Evolutionary conservation across 2,888 invertebrate genomes (phyloP).

Genomic region (Acleris literana): DNA sequence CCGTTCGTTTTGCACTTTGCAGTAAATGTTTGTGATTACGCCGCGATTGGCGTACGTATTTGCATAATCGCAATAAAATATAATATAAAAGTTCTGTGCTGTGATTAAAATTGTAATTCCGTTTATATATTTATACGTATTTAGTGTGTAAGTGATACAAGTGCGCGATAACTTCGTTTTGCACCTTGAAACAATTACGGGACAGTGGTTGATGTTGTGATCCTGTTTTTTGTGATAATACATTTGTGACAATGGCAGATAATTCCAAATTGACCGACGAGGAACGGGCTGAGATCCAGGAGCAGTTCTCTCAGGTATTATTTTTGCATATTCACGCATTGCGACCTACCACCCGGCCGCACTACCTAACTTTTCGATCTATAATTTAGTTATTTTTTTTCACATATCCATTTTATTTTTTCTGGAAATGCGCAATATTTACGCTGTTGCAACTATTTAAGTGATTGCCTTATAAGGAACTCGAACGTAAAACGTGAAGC

Average conservation of each 20-base stretch:
- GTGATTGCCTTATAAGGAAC: conserved; percentile 26
- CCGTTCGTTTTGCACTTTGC: conserved; percentile 38
- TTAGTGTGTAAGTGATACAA: conserved; percentile 61
- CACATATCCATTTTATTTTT: neutral
- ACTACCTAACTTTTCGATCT: conserved; percentile 14
- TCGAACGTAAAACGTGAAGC: conserved; percentile 16
- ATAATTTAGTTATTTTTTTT: neutral
- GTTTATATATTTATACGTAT: conserved; percentile 50
- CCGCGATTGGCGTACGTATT: conserved; percentile 42
- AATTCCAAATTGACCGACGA: conserved; percentile 85
- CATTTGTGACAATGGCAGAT: conserved; percentile 75
- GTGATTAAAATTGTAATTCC: conserved; percentile 50
- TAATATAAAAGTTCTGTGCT: conserved; percentile 45
- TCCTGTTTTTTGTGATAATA: conserved; percentile 69
- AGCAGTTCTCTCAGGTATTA: conserved; percentile 89
- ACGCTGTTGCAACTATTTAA: conserved; percentile 38
- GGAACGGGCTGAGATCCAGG: conserved; percentile 89
- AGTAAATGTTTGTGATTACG: conserved; percentile 41
- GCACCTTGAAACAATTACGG: conserved; percentile 28
- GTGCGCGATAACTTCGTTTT: conserved; percentile 37
- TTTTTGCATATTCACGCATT: conserved; percentile 49
- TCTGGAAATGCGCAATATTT: neutral
- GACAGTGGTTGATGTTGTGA: conserved; percentile 61
- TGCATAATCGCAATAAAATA: conserved; percentile 33
- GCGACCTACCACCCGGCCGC: conserved; percentile 13